phyloP scores from a whole-genome alignment of 1,140 invertebrate species.

The Bilobella aurantiaca region DNA sequence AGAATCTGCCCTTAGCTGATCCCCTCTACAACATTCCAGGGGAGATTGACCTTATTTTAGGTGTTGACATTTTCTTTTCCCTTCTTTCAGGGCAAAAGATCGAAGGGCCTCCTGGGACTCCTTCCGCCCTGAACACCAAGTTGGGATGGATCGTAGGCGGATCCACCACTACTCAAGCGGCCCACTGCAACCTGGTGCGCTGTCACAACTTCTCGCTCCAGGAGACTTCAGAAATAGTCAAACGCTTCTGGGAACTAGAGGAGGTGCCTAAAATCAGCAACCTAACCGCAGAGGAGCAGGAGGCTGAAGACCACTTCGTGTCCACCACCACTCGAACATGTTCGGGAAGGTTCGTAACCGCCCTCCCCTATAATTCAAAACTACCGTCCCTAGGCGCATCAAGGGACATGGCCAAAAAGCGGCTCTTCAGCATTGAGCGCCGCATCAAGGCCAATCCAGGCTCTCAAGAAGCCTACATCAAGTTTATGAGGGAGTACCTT shows the following conservation, averaged over 20 bases:
- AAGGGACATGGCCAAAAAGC: constrained; percentile 17
- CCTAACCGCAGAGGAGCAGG: constrained; percentile 15
- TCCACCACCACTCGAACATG: constrained; percentile 17
- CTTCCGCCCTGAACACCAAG: background rate
- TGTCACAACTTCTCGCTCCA: constrained; percentile 10
- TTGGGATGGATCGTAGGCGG: constrained; percentile 20
- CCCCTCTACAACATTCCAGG: constrained; percentile 3
- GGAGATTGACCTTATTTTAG: too few species aligned
- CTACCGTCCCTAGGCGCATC: constrained; percentile 18
- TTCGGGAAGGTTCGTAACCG: constrained; percentile 30
- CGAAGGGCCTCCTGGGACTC: background rate
- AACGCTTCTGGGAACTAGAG: constrained; percentile 37
- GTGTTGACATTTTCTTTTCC: background rate
- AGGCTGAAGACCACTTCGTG: constrained; percentile 32
- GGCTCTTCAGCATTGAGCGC: constrained; percentile 19
- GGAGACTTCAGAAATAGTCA: constrained; percentile 22
- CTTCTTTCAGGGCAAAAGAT: background rate
- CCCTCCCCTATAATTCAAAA: constrained; percentile 32
- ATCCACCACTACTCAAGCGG: too few species aligned
- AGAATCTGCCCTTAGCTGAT: constrained; percentile 9
- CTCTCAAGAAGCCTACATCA: constrained; percentile 4
- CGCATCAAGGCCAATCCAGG: background rate
- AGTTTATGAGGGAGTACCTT: constrained; percentile 38
- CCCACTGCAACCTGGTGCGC: too few species aligned
- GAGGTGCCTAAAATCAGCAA: constrained; percentile 8